Conservation (phyloP, 2,797 vertebrate genomes). For the Gallinago nigripennis region DNA sequence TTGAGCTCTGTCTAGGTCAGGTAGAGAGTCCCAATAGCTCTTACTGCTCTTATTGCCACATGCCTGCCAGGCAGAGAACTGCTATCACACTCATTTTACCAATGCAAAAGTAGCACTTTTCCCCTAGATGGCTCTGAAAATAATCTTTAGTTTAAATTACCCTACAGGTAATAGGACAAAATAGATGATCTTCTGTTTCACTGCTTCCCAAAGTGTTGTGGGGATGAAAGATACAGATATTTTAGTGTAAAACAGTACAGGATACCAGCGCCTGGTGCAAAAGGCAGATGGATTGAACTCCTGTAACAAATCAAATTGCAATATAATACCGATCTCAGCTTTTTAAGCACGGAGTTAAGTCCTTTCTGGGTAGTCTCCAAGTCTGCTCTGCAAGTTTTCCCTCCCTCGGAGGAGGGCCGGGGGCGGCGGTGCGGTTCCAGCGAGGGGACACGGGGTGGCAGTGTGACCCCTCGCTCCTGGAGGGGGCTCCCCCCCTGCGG, state of each 20-base stretch:
- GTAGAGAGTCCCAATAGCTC: neutral
- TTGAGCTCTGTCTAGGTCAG: neutral
- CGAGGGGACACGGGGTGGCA: neutral
- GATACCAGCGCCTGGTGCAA: neutral
- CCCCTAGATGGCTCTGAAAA: neutral
- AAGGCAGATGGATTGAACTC: neutral
- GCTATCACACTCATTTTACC: neutral
- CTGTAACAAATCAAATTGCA: neutral
- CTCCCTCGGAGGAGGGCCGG: accelerated
- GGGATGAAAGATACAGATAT: accelerated
- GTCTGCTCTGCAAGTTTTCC: accelerated
- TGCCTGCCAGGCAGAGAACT: neutral
- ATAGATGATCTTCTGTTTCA: neutral
- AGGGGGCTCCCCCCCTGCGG: accelerated
- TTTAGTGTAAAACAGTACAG: neutral
- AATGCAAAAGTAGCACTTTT: neutral
- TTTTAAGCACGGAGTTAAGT: neutral
- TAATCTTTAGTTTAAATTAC: neutral
- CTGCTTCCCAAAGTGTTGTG: neutral
- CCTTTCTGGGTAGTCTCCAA: accelerated
- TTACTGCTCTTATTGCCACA: neutral
- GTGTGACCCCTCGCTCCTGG: neutral
- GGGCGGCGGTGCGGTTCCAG: neutral
- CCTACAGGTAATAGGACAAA: neutral
- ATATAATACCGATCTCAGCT: accelerated